Conservation (phyloP, 2,113 vertebrate species). For the Cariama cristata region DNA sequence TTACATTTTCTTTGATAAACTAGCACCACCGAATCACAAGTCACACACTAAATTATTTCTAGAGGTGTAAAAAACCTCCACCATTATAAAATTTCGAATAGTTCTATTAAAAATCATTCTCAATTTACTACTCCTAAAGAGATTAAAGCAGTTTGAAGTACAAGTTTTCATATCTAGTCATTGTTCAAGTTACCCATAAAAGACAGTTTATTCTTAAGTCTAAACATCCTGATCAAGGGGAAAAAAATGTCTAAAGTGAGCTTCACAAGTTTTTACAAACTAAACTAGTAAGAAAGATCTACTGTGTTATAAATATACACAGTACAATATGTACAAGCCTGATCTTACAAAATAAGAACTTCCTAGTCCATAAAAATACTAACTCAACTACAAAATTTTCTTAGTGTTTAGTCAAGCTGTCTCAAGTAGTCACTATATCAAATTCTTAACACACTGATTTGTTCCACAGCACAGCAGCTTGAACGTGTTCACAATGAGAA, state of each 20-base stretch:
- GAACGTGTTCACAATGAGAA: constrained; percentile 43
- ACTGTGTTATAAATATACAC: constrained; percentile 45
- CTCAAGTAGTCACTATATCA: constrained; percentile 50
- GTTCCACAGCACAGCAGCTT: constrained; percentile 47
- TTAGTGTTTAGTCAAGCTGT: constrained; percentile 47
- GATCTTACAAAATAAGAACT: constrained; percentile 71
- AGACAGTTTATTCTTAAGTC: constrained; percentile 15
- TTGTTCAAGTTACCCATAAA: constrained; percentile 44
- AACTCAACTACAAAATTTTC: constrained; percentile 72
- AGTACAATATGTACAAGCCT: constrained; percentile 65
- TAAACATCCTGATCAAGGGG: constrained; percentile 18
- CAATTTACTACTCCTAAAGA: constrained; percentile 44
- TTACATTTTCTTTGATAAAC: constrained; percentile 47
- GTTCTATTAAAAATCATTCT: constrained; percentile 62
- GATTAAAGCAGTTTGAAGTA: constrained; percentile 53
- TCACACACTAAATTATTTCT: constrained; percentile 58
- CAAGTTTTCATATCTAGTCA: constrained; percentile 15
- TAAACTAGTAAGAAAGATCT: constrained; percentile 43
- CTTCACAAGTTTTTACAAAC: constrained; percentile 53
- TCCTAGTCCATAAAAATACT: constrained; percentile 79
- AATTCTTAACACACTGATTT: constrained; percentile 56
- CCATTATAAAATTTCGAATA: constrained; percentile 64
- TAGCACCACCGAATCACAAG: constrained; percentile 72
- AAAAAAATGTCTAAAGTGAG: neutral
- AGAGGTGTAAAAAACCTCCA: constrained; percentile 58